Evolutionary conservation across 2,113 vertebrate species (phyloP), one percentile per base, ranked within the genome.

Genomic region (Tringa solitaria): DNA sequence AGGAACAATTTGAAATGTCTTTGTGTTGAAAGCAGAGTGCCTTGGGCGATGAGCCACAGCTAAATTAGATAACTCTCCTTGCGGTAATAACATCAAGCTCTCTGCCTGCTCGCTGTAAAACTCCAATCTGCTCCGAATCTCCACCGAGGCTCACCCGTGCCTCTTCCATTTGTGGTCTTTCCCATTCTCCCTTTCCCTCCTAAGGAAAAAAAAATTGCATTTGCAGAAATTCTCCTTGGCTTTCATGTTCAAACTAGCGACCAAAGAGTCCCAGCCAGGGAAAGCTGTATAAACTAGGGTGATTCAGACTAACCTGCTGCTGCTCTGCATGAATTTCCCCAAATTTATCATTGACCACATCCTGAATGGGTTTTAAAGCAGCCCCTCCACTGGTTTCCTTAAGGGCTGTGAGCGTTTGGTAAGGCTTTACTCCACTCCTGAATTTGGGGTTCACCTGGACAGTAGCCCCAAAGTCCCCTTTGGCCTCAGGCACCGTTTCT

Each of bases 341-440:
- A 4, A 20, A 3, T 23, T 21, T 6, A 1, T 17, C 27, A 4
- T 0, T 12, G 60, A 8, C 50, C n/a, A 3, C 43, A 6, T 41
- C 65, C n/a, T 41, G 9, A 9, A 7, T 0, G 13, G 51, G 15
- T 12, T 82, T 3, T 46, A 2, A 2, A 18, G 75, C 86, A 75
- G 74, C 51, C 1, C 2, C 35, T 64, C 45, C n/a, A 45, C 26
- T 5, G 19, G 8, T 61, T 45, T 10, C 68, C 61, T 54, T 21
- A 0, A 2, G 6, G 8, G 13, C 70, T 70, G 45, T 8, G 21
- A 57, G 10, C 21, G 5, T 5, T 39, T 20, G 56, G 12, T 8
- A 28, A 53, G 64, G 37, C 41, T 85, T 37, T 81, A n/a, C 41
- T 61, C 41, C 21, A 26, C 26, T 53, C 7, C 70, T 6, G 0